These are phyloP conservation scores for Philereme vetulata DNA, from an alignment of 2,888 invertebrate genomes.

Conservation along the genomic window DNA sequence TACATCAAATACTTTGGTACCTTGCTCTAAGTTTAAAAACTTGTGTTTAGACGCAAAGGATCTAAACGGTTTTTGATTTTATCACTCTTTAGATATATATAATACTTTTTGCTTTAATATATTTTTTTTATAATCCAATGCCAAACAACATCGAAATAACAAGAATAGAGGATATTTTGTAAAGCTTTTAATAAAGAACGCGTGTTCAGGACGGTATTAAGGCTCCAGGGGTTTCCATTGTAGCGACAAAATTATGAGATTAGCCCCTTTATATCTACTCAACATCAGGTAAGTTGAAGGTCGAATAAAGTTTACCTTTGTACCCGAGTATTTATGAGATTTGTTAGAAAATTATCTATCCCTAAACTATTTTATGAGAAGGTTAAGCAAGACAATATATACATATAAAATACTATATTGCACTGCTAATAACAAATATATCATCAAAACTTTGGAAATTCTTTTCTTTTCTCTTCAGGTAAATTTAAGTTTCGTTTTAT, in stretches of 20 bases:
- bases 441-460: no score
- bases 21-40: no score
- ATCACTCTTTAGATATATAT: no score
- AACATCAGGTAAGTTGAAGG: conserved; percentile 32
- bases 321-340: conserved; percentile 27
- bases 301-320: conserved; percentile 31
- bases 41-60: no score
- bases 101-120: no score
- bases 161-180: conserved; percentile 18
- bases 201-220: conserved; percentile 36
- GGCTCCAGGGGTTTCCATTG: conserved; percentile 36
- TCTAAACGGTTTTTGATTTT: no score
- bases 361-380: background rate
- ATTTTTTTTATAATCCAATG: no score
- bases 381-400: background rate
- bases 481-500: no score
- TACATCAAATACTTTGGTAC: no score
- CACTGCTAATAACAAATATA: no score
- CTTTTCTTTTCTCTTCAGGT: no score
- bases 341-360: conserved; percentile 17
- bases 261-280: conserved; percentile 36
- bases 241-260: conserved; percentile 42
- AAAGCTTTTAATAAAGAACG: conserved; percentile 29
- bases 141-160: background rate
- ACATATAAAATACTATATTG: background rate